A percentile compares a stretch with the other conserved stretches of the same genome.
Evolutionary conservation across 1,140 invertebrate species (phyloP).

Genomic region (Apis mellifera): Amel_HAv3.1 CM009937.2:8551501-8552000

Average conservation of each 20-base stretch:
- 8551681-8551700: too few species aligned
- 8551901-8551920: not conserved
- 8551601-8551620: too few species aligned
- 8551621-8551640: too few species aligned
- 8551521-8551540: too few species aligned
- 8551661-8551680: too few species aligned
- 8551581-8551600: too few species aligned
- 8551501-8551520: not conserved
- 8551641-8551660: too few species aligned
- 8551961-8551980: constrained; percentile 41
- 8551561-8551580: too few species aligned
- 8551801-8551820: not conserved
- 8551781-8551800: not conserved
- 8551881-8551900: not conserved
- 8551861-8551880: not conserved
- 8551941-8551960: constrained; percentile 28
- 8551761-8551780: not conserved
- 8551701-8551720: too few species aligned
- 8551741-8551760: too few species aligned
- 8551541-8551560: not conserved
- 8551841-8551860: not conserved
- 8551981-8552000: constrained; percentile 71
- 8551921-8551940: constrained; percentile 12
- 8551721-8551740: too few species aligned
- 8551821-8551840: too few species aligned